phyloP scores from a whole-genome alignment of 2,888 invertebrate species.

The Rhingia campestris region DNA sequence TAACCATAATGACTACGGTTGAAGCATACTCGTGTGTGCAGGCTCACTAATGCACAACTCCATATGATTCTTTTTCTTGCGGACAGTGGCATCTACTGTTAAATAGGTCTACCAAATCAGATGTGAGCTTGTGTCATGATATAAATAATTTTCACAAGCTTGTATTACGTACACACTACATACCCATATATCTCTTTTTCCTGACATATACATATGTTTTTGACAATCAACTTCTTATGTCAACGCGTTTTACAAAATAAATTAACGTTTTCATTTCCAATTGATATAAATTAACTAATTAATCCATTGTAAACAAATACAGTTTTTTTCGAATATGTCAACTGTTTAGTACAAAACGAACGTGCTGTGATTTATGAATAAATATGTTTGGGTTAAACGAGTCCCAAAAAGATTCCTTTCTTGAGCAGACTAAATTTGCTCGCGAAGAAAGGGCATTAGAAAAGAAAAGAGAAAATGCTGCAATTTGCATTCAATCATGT shows the following conservation, averaged over 20 bases:
- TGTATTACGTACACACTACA: no score
- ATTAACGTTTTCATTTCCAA: background rate
- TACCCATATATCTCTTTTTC: no score
- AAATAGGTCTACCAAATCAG: no score
- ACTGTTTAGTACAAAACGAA: background rate
- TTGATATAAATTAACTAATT: background rate
- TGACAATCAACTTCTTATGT: slow-evolving; percentile 30
- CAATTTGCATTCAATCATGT: slow-evolving; percentile 89
- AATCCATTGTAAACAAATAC: background rate
- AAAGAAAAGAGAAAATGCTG: slow-evolving; percentile 90
- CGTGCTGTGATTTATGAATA: background rate
- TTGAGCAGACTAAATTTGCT: slow-evolving; percentile 95
- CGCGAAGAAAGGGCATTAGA: slow-evolving; percentile 94
- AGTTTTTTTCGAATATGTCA: background rate
- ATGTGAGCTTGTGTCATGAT: background rate
- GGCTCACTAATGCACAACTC: no score
- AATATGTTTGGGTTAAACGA: slow-evolving; percentile 86
- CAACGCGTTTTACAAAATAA: slow-evolving; percentile 8
- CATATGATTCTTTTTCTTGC: no score
- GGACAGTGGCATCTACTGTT: no score
- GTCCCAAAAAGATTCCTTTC: slow-evolving; percentile 87
- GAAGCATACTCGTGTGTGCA: no score
- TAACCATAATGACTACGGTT: no score
- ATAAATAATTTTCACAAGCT: no score
- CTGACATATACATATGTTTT: slow-evolving; percentile 49